Evolutionary conservation across 2,888 invertebrate species (phyloP).

Genomic region (Phaonia tiefii): DNA sequence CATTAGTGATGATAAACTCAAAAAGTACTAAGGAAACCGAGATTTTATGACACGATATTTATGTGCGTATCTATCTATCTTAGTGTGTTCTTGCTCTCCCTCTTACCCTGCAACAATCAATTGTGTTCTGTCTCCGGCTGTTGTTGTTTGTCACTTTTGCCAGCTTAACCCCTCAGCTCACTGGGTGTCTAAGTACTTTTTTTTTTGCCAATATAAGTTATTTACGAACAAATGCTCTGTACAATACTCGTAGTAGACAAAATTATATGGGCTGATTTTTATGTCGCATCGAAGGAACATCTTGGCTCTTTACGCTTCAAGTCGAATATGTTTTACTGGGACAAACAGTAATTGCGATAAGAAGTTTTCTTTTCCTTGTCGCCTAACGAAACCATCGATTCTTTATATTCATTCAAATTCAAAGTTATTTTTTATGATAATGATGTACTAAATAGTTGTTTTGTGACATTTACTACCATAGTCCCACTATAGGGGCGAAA

Average conservation of each 20-base stretch:
- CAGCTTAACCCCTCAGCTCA: background rate
- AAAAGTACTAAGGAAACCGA: conserved; percentile 4
- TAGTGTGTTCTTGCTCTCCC: background rate
- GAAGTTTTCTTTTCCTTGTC: conserved; percentile 1
- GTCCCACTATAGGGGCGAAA: background rate
- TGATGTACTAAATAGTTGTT: conserved; percentile 24
- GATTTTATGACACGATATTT: conserved; percentile 23
- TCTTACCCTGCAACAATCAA: background rate
- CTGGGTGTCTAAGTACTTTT: background rate
- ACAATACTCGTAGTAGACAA: background rate
- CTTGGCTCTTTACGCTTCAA: background rate
- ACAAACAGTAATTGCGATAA: conserved; percentile 11
- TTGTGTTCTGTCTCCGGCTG: background rate
- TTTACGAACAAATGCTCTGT: conserved; percentile 6
- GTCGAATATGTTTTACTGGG: background rate
- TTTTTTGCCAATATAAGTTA: conserved; percentile 18
- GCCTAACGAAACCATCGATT: background rate
- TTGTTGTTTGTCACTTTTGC: background rate
- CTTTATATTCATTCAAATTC: conserved; percentile 21
- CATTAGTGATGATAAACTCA: background rate
- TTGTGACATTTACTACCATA: background rate
- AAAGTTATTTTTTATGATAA: conserved; percentile 23
- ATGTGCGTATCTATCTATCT: conserved; percentile 27
- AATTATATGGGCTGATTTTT: conserved; percentile 7
- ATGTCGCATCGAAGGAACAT: background rate